phyloP scores from a whole-genome alignment of 2,113 vertebrate genomes.

The Mesitornis unicolor region DNA sequence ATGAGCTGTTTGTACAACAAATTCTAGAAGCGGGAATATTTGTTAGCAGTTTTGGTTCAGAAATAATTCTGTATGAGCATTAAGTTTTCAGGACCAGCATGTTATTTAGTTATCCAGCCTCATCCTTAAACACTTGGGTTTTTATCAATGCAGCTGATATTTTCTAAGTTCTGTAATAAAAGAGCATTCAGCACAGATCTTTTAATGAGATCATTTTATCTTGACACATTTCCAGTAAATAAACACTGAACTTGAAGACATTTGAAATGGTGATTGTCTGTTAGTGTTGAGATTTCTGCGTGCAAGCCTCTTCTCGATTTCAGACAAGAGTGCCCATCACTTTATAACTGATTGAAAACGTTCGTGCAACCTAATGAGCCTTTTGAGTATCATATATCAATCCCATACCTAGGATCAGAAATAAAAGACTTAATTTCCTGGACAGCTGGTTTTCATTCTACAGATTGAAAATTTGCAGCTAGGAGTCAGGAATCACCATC shows the following conservation, averaged over 20 bases:
- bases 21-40: not conserved
- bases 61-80: not conserved
- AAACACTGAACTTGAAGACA: not conserved
- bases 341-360: not conserved
- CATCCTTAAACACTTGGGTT: not conserved
- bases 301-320: not conserved
- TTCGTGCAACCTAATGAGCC: not conserved
- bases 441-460: not conserved
- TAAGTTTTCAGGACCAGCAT: not conserved
- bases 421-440: constrained; percentile 3
- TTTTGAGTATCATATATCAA: not conserved
- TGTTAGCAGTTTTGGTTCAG: not conserved
- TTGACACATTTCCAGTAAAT: not conserved
- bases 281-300: not conserved
- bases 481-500: not conserved
- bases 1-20: not conserved
- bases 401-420: not conserved
- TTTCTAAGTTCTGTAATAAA: not conserved
- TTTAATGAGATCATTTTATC: not conserved
- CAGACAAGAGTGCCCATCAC: not conserved
- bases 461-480: not conserved
- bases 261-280: not conserved
- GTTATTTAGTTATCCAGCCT: not conserved
- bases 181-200: not conserved
- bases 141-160: not conserved